Base-by-base conservation (phyloP, 1,140 invertebrate species). In the Andrena cerasifolii region DNA sequence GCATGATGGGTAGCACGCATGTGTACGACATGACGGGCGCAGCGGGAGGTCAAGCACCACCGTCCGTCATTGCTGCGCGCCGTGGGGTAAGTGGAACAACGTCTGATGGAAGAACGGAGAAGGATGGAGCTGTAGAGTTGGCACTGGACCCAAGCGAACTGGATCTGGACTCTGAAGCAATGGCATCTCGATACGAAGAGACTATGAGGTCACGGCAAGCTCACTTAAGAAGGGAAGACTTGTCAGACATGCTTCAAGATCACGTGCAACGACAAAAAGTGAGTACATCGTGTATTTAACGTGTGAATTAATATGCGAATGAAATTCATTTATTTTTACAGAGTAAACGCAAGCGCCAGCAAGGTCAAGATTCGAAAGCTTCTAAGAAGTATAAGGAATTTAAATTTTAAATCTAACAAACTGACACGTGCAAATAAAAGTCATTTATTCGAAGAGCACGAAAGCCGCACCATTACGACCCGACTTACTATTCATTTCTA, bases 1-100 rank as follows among this genome's bases (percentile, higher is more conserved):
- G 98, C 86, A 99, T 99, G 99, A 99, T 99, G 99, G 99, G 96
- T 6, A 99, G 98, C 18, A 98, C 98, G 0, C 99, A 99, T 92
- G 97, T 99, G 0, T 99, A 99, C 91, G 98, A 99, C 89, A 95
- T 99, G 91, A 93, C 94, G 36, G 94, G 94, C 16, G 95, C 95
- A 16, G 92, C 92, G 10, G 94, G 93, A 43, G 94, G 94, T 0
- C 91, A 91, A 78, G 93, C 93, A 18, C 93, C 94, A 16, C 92
- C 93, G 0, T 93, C 93, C n/a, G 92, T 93, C 4, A 93, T 93
- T 31, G 89, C 91, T 31, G 90, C 92, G 8, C 84, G 90, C n/a
- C 87, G 91, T 62, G 91, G 91, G 24, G 85, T 91, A 6, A 79
- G 90, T 65, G 90, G 91, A 0, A 88, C 89, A 53, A 65, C 90